Base-by-base conservation (phyloP, 2,113 vertebrate genomes). In the Spheniscus mendiculus region DNA sequence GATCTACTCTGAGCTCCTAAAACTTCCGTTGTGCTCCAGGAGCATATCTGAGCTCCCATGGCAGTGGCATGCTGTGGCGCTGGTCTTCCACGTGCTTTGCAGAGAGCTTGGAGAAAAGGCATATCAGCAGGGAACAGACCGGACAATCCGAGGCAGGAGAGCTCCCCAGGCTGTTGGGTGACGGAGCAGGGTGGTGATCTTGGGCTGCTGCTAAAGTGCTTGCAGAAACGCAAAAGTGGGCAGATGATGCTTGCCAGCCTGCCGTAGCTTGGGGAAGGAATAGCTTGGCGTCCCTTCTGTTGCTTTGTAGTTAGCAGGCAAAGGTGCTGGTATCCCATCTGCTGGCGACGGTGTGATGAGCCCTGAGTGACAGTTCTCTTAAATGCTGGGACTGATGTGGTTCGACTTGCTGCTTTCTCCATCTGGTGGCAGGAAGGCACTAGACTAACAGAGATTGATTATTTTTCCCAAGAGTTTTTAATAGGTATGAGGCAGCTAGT, bases 321-420 rank as follows among this genome's bases (percentile, higher is more conserved):
- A 87, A 95, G 96, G 94, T 95, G 83, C 92, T 92, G 90, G 69
- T 91, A 16, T 81, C 90, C 92, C 92, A 89, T 95, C 92, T 96
- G 91, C 81, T 4, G 0, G 69, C 44, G 74, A 62, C 0, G 0
- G 18, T 44, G 83, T 40, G 79, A 45, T 25, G 85, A 83, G 70
- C 84, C 90, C 79, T 66, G 88, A 82, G 80, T 81, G 94, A 83
- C 83, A 84, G 5, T 53, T 53, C 59, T 65, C 45, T 78, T 32
- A 62, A 86, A 34, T 47, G 67, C 76, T 67, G 67, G 56, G 71
- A 3, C 84, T 93, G 80, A 74, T 95, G 86, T 55, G 69, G 8
- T 27, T 89, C 5, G 15, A 26, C 80, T 84, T 62, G 86, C 82
- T 82, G 82, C 70, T 87, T 63, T 86, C 91, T 89, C 91, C 89